Base-by-base conservation (phyloP, 2,888 invertebrate species). In the Bedellia somnulentella region DNA sequence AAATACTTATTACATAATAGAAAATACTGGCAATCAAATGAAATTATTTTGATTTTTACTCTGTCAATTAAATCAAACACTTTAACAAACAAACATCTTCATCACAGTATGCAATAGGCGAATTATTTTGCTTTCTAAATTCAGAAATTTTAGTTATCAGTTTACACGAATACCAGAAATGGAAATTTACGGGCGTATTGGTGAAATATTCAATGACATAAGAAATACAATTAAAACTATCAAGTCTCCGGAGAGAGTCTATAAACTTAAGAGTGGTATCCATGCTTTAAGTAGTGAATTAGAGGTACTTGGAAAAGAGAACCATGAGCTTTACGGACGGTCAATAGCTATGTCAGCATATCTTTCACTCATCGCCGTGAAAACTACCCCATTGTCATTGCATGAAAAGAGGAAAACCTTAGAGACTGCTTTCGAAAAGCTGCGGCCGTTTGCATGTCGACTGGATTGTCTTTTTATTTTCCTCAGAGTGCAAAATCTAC, bases 401-500 rank as follows among this genome's bases (percentile, higher is more conserved):
- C 37, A 44, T 2, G 71, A 75, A 33, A 73, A 70, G 40, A 49
- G 49, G 15, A 62, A 67, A 36, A 42, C 60, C 5, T 55, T 75
- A 1, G 53, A 58, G 12, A 36, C 42, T 5, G 52, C 57, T 3
- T 68, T 49, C 31, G 60, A 68, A 1, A 73, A 73, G 39, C 37
- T 73, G 3, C 67, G 61, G 33, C 57, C 49, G 1, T 51, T 47
- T 31, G 57, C 57, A 1, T 41, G 62, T 2, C 45, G 55, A 23
- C 56, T 58, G 8, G 73, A 73, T 44, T 67, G 67, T 33, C 52
- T 71, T 2, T 82, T 80, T 44, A 62, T 81, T 33, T 57, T 78
- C 23, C 56, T 81, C 29, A 63, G 80, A 44, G 62, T 81, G 22
- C 73, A 81, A 33, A 82, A 82, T 44, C 73, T 81, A 37, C 53